Percentiles rank a stretch among this genome's conserved stretches.
Conservation (phyloP, 2,888 invertebrate species). For the Bedellia somnulentella region DNA sequence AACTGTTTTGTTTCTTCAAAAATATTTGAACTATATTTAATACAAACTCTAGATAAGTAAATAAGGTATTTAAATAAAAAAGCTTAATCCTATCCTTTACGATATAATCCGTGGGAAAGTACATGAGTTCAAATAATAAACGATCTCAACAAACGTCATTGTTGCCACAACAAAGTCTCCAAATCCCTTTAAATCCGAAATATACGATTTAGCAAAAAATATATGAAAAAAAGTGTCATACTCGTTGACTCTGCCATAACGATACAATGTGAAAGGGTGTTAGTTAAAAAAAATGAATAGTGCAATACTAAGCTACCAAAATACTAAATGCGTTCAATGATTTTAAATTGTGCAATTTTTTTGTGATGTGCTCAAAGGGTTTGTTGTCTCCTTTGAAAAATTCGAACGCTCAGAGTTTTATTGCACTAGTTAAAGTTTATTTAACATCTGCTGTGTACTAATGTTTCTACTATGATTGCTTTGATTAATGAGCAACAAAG, state of each 20-base stretch:
- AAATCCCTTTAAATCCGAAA: constrained; percentile 59
- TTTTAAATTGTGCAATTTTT: constrained; percentile 25
- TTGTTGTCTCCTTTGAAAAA: no score
- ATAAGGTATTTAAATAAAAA: no score
- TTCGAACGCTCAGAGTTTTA: no score
- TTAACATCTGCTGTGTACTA: no score
- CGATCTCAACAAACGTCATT: constrained; percentile 44
- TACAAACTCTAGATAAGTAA: no score
- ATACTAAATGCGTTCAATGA: constrained; percentile 43
- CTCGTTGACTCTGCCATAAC: constrained; percentile 53
- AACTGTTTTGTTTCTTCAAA: no score
- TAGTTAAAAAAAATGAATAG: constrained; percentile 27
- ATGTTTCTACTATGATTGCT: no score
- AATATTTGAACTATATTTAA: no score
- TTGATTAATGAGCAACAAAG: no score
- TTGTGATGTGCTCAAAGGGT: constrained; percentile 9
- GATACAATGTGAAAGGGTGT: constrained; percentile 29
- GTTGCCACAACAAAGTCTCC: constrained; percentile 58
- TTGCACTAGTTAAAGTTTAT: no score
- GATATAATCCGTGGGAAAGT: constrained; percentile 32
- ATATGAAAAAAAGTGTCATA: constrained; percentile 18
- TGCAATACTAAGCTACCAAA: constrained; percentile 45
- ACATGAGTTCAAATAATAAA: constrained; percentile 26
- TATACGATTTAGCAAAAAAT: constrained; percentile 48
- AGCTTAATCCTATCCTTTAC: no score